Base-by-base conservation (phyloP, 2,113 vertebrate species). In the Anas platyrhynchos region DNA sequence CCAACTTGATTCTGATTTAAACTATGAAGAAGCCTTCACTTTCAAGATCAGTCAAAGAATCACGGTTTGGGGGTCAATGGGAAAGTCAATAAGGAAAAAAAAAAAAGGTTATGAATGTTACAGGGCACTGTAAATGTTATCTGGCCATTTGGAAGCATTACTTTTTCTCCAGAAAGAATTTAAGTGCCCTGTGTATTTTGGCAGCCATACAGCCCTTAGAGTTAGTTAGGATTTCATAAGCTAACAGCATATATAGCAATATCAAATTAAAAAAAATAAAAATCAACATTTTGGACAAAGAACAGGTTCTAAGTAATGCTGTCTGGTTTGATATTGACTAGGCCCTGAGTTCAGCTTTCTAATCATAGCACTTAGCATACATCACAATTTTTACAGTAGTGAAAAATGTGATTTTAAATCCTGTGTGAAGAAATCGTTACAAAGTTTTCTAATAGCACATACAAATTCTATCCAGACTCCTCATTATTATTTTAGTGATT, bases 371-470 rank as follows among this genome's bases (percentile, higher is more conserved):
- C 65, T 63, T 58, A 44, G 62, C 72, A 83, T 12, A 56, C 59
- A 55, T 62, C 62, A 92, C 7, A 66, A 29, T 80, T 95, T 73
- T 90, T 38, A 71, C 62, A 81, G 16, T 34, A 90, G 69, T 91
- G 63, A 88, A 87, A 93, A 87, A 81, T 3, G 9, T 67, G 44
- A 96, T 86, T 94, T 83, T 65, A 93, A 93, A 89, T 87, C 87
- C 81, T 66, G 77, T 7, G 41, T 48, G 52, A 95, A 67, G 68
- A 83, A 96, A 92, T 73, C 61, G 65, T 88, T 26, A 73, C 13
- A 31, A 86, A 38, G 41, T 66, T 83, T 71, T 78, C 69, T 58
- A 80, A 46, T 12, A 14, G 83, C 66, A 91, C 26, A 29, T 54
- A 48, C 23, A 66, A 92, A 76, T 58, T 71, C 71, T 43, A 34